Evolutionary conservation across 2,888 invertebrate genomes (phyloP).

Genomic region (Diplolepis rosae): DNA sequence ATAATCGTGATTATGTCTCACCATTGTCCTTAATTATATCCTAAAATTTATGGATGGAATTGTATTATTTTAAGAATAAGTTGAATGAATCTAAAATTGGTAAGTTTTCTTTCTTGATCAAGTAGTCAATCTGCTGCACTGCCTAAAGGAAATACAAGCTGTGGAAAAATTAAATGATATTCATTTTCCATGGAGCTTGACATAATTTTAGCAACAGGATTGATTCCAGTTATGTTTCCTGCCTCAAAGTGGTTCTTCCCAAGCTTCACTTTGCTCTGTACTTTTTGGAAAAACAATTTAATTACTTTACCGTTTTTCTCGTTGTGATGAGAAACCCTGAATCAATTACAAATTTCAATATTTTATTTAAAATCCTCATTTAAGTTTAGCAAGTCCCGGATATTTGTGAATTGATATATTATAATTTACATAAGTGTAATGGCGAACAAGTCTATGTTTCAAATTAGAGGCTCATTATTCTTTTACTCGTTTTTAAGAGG

Average conservation of each 20-base stretch:
- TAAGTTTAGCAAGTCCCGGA: neutral
- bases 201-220: conserved; percentile 3
- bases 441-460: neutral
- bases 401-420: neutral
- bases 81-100: no score
- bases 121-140: no score
- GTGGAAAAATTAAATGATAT: neutral
- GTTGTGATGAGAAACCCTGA: neutral
- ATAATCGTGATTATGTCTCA: no score
- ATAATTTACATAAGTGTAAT: neutral
- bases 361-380: neutral
- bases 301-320: neutral
- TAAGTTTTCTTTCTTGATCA: no score
- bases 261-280: neutral
- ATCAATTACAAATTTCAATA: neutral
- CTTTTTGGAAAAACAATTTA: neutral
- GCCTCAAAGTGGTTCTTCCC: neutral
- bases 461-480: neutral
- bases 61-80: no score
- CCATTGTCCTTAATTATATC: no score
- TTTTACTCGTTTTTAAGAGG: neutral
- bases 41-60: no score
- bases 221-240: neutral
- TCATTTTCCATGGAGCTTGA: neutral
- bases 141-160: neutral